Conservation (phyloP, 2,888 invertebrate genomes). For the Rhodophaea formosa region DNA sequence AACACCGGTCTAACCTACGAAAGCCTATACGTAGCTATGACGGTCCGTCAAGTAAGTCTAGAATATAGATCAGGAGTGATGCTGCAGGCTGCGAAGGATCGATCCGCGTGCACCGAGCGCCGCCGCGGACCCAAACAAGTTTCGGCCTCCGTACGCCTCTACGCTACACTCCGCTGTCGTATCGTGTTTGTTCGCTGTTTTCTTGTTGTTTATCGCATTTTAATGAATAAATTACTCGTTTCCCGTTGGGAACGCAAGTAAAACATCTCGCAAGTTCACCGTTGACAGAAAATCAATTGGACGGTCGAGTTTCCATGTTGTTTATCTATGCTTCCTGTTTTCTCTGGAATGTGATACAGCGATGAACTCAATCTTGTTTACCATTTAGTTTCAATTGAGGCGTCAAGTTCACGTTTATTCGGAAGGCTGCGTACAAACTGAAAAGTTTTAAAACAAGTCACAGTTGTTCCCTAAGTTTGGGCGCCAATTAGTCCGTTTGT, state of each 20-base stretch:
- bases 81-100: conserved; percentile 31
- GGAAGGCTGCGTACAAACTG: neutral
- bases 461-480: neutral
- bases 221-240: conserved; percentile 15
- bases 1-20: conserved; percentile 72
- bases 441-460: conserved; percentile 7
- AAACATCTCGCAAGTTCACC: conserved; percentile 5
- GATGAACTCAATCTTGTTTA: neutral
- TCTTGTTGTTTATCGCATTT: conserved; percentile 10
- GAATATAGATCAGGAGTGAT: conserved; percentile 53
- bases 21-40: conserved; percentile 58
- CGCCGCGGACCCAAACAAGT: conserved; percentile 26
- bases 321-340: conserved; percentile 5
- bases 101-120: conserved; percentile 15
- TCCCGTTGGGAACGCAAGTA: conserved; percentile 6
- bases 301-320: conserved; percentile 4
- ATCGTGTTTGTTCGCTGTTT: conserved; percentile 11
- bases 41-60: conserved; percentile 64
- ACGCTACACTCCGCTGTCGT: conserved; percentile 5
- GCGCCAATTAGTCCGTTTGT: neutral
- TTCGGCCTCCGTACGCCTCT: conserved; percentile 22
- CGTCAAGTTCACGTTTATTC: neutral
- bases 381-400: neutral
- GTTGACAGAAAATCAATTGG: conserved; percentile 13
- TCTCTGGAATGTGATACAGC: neutral